Evolutionary conservation across 2,888 invertebrate genomes (phyloP), one percentile per base, ranked within the genome.

Genomic region (Ormyrus labotus): DNA sequence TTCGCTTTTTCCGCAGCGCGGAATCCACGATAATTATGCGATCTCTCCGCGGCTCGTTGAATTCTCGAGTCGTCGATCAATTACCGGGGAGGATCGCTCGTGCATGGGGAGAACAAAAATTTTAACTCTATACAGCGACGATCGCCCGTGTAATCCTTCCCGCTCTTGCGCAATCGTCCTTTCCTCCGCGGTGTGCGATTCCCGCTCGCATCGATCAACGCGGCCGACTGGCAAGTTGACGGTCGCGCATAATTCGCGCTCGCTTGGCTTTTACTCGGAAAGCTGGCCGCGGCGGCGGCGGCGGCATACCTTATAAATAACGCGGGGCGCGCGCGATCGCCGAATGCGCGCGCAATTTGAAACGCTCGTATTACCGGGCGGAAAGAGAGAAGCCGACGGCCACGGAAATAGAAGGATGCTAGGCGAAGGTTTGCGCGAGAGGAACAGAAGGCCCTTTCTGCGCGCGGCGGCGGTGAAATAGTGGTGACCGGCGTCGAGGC

Each of bases 141-240:
- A 34, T 34, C 34, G 34, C 4, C 34, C 34, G 4, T 0, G 34
- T 2, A 34, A 34, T 34, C 34, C 34, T 34, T 34, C 34, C 34
- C 0, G 3, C 34, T 34, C 34, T 34, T 34, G 34, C 34, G 34
- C 34, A 34, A 34, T 34, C 34, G 34, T 34, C 34, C 34, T 34
- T 34, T 34, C 3, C 3, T 34, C 34, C 34, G 2, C 34, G 34
- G 34, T 4, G 34, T 4, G 34, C 34, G 34, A 34, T 34, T 34
- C 34, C 4, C 34, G 34, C 34, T 34, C 34, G 34, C 34, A 34
- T 34, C 34, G 34, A 34, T 34, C 34, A 34, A 34, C 13, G 34
- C 34, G 34, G 34, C 34, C 34, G 34, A 34, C 34, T 86, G 88
- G 85, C 88, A 86, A 86, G 84, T 86, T 87, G 88, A 88, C 86